Conservation (phyloP, 2,888 invertebrate species). For the Endotricha flammealis region DNA sequence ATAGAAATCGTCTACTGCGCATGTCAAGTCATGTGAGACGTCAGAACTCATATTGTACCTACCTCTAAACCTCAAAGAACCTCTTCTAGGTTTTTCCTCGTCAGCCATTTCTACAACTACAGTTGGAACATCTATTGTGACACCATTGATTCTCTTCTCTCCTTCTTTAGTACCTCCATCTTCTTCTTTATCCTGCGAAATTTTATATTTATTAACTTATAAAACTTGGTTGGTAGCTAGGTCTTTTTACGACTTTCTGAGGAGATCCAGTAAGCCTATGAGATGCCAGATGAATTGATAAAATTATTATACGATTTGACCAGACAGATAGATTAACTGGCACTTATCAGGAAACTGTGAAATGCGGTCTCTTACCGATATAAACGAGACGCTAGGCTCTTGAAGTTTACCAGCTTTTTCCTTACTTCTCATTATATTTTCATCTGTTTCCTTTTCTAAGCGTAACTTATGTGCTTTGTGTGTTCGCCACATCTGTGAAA, state of each 20-base stretch:
- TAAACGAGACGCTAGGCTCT: slow-evolving; percentile 78
- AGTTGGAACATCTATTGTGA: slow-evolving; percentile 50
- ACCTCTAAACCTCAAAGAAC: slow-evolving; percentile 80
- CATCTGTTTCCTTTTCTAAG: slow-evolving; percentile 86
- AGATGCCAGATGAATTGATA: too few species aligned
- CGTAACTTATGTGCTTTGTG: slow-evolving; percentile 85
- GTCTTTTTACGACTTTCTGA: too few species aligned
- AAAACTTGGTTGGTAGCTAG: too few species aligned
- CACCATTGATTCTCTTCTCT: slow-evolving; percentile 57
- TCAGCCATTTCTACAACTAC: slow-evolving; percentile 50
- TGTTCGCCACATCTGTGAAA: slow-evolving; percentile 81
- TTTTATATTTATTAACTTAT: too few species aligned
- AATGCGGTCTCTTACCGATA: slow-evolving; percentile 61
- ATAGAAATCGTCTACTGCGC: too few species aligned
- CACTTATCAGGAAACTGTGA: too few species aligned
- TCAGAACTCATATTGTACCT: too few species aligned
- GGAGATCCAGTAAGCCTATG: too few species aligned
- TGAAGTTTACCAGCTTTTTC: slow-evolving; percentile 84
- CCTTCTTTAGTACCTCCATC: slow-evolving; percentile 37
- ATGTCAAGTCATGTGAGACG: too few species aligned
- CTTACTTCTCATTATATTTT: slow-evolving; percentile 84
- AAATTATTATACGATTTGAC: too few species aligned
- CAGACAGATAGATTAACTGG: too few species aligned
- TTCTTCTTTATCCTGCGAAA: slow-evolving; percentile 49
- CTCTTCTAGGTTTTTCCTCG: slow-evolving; percentile 60